Base-by-base conservation (phyloP, 2,113 vertebrate genomes). In the Acanthochromis polyacanthus region DNA sequence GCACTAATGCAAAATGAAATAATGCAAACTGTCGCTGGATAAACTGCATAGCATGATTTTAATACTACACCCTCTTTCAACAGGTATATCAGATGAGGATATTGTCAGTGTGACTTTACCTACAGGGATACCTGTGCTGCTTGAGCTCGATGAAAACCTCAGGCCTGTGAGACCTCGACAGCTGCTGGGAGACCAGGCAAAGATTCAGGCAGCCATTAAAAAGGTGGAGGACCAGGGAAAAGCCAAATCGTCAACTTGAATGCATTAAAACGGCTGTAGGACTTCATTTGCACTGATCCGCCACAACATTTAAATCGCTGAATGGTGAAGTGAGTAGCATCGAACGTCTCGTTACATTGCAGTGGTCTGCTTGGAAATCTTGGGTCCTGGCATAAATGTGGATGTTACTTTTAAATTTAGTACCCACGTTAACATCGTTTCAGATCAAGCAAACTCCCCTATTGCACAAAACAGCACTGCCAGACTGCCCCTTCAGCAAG, bases 191-290 rank as follows among this genome's bases (percentile, higher is more conserved):
- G 95, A 99, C 89, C 97, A 97, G 81, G 95, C 94, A 53, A 97
- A 96, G 53, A 99, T 99, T 86, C 95, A 96, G 77, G 96, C 96
- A 19, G 98, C 98, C 70, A 99, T 99, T 91, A 97, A 96, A 89
- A 98, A 97, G 92, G 97, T 99, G 75, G 97, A 99, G 71, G 97
- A 99, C 90, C 98, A 99, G 94, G 98, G 98, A 61, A 99, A 98
- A 94, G 98, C 95, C n/a, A 91, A 69, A 60, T 56, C 70, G 5
- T 74, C 85, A 22, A 82, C 82, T 63, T 89, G 83, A 95, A 82
- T 12, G 10, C 43, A 30, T 28, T 48, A 10, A 20, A 61, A 10
- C 20, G 23, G 36, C 43, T 55, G 15, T 64, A 32, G 61, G 25
- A 65, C 7, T 22, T 15, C 22, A 72, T 55, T 22, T 25, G 4